Evolutionary conservation across 1,140 invertebrate genomes (phyloP).

Genomic region (Drosophila guanche): DNA sequence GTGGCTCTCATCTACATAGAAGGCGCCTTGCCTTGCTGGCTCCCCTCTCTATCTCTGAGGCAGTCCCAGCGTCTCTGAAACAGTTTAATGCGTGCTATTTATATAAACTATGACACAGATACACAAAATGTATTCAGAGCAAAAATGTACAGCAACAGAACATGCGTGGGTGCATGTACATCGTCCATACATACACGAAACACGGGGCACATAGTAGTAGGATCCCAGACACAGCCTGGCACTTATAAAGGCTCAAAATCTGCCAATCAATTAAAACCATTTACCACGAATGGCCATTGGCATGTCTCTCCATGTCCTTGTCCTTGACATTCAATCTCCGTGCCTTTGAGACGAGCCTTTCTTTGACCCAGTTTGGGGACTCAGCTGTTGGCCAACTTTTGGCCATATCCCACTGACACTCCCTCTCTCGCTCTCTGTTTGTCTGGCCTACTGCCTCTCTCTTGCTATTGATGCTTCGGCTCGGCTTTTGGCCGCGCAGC

Average conservation of each 20-base stretch:
- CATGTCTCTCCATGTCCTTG: constrained; percentile 36
- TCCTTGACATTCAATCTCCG: constrained; percentile 59
- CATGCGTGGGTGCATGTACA: constrained; percentile 18
- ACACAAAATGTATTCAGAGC: constrained; percentile 72
- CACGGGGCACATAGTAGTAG: constrained; percentile 8
- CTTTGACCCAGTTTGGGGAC: constrained; percentile 58
- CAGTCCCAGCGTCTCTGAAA: constrained; percentile 39
- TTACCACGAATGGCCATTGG: constrained; percentile 7
- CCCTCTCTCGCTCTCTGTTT: constrained; percentile 3
- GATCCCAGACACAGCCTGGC: constrained; percentile 9
- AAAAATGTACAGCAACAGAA: constrained; percentile 78
- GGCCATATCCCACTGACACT: neutral
- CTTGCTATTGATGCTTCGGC: constrained; percentile 5
- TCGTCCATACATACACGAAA: constrained; percentile 1
- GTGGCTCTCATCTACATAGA: constrained; percentile 64
- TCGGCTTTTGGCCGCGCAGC: constrained; percentile 60
- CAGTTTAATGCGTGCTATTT: constrained; percentile 77
- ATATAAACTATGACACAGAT: constrained; percentile 82
- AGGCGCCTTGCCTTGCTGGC: constrained; percentile 59
- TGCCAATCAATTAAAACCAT: constrained; percentile 21
- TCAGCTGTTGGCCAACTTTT: constrained; percentile 54
- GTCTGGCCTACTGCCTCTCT: constrained; percentile 11
- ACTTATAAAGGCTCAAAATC: constrained; percentile 26
- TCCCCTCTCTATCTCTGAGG: constrained; percentile 42
- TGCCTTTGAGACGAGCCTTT: constrained; percentile 28